Evolutionary conservation across 1,140 invertebrate species (phyloP), one percentile per base, ranked within the genome.

Genomic region (Druon quercuslanigerum): DNA sequence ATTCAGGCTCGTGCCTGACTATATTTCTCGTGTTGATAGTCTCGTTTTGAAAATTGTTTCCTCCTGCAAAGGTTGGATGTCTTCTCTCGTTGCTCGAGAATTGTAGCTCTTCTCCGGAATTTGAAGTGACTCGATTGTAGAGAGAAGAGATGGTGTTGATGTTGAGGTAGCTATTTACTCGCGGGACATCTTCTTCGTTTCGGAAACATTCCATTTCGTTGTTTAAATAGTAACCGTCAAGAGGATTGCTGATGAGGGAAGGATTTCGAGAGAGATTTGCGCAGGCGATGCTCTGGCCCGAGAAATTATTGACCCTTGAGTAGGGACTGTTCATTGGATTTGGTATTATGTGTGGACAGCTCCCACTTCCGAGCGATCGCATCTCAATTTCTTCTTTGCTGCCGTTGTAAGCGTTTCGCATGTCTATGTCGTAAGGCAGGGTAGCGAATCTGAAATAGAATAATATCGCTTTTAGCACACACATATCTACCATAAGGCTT

Each of bases 371-470:
- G 6, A 89, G 60, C 20, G 86, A 88, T 25, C 83, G 87, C 86
- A 89, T 87, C 50, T 90, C 89, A 9, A 89, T 85, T 14, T 89
- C 87, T 19, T 90, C 89, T 51, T 90, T 89, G 8, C 82, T 81
- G 7, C 60, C 74, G 46, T 25, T 57, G 51, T 72, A 86, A 40
- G 82, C 81, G n/a, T 83, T 86, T 57, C 88, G 75, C 6, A 66
- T 20, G 16, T 89, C 87, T n/a, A 90, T 84, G 14, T 89, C 89
- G 51, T 86, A 88, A 0, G 87, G 87, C 20, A 89, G 73, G 79
- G 89, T 89, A 12, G 86, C 87, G 56, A 89, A 88, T 82, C 89
- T 89, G 73, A 11, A 66, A 46, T 46, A 11, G 0, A 46, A 46
- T 46, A 46, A 46, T 46, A 46, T 46, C 40, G 25, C 25, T 33